Base-by-base conservation (phyloP, 2,797 vertebrate species). In the Alexandromys oeconomus region DNA sequence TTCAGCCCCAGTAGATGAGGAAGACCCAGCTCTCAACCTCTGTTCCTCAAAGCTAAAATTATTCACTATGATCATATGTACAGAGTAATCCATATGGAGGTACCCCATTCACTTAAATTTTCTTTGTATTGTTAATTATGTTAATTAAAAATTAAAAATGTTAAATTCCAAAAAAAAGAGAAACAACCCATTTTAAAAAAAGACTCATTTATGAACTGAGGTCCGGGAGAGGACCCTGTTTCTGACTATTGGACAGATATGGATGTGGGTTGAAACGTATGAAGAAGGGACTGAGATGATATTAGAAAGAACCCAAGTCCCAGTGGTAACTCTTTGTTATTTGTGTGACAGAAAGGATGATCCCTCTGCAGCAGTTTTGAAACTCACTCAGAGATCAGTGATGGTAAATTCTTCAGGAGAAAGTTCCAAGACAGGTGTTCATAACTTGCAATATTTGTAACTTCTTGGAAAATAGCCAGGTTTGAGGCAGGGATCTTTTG, bases 401-500 rank as follows among this genome's bases (percentile, higher is more conserved):
- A 12, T 25, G n/a, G n/a, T n/a, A n/a, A 89, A 46, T 1, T 82
- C 80, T 69, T 73, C 46, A 77, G 79, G 74, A 29, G 9, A 74
- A 78, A 80, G 54, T 65, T 85, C 59, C 40, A 88, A 96, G 69
- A 59, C 12, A 57, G 31, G 7, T 67, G 46, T 40, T 92, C 63
- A 77, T 5, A 84, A 74, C 21, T 93, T 87, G 21, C 2, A 84
- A 48, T 12, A 4, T 80, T 80, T 86, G 9, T 57, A 63, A 89
- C 7, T 79, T 51, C 25, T 95, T 59, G 63, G 65, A 92, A 88
- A 85, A 82, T 27, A 87, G 67, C 57, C 59, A 27, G n/a, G 84
- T 93, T 84, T 73, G 82, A 91, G 37, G 27, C n/a, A 92, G 61
- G 93, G 73, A 88, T 91, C 87, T 69, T 76, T 95, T 71, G 4